Evolutionary conservation across 92 coral and sea anemone genomes (phyloP).

Genomic region (Anthopleura xanthogrammica): DNA sequence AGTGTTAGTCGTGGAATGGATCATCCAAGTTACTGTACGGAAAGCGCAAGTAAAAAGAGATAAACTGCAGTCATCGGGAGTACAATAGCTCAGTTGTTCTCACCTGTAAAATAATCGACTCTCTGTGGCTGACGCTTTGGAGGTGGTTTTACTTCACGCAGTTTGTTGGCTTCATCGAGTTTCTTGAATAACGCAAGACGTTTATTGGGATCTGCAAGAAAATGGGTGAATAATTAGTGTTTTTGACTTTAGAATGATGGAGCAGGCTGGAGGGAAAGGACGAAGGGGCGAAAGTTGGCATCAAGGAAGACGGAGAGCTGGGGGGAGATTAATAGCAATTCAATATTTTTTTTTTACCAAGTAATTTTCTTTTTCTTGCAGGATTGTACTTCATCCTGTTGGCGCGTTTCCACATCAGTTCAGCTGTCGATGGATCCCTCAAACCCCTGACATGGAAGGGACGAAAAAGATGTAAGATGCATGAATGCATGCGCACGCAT

Average conservation of each 20-base stretch:
- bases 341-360: conserved; percentile 43
- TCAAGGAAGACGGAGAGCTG: background rate
- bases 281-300: too few species aligned
- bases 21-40: background rate
- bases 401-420: conserved; percentile 91
- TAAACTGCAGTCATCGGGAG: background rate
- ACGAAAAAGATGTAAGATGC: background rate
- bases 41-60: background rate
- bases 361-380: conserved; percentile 78
- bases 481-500: too few species aligned
- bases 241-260: background rate
- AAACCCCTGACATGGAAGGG: conserved; percentile 70
- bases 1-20: too few species aligned
- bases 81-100: background rate
- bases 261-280: too few species aligned
- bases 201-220: conserved; percentile 69
- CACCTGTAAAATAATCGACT: conserved; percentile 88
- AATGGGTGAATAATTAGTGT: background rate
- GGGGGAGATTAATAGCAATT: background rate
- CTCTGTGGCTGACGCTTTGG: conserved; percentile 72
- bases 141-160: conserved; percentile 76
- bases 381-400: conserved; percentile 96
- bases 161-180: conserved; percentile 87
- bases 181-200: conserved; percentile 88
- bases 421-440: conserved; percentile 73